Conservation (phyloP, 1,140 invertebrate species). For the Drosophila varians region DNA sequence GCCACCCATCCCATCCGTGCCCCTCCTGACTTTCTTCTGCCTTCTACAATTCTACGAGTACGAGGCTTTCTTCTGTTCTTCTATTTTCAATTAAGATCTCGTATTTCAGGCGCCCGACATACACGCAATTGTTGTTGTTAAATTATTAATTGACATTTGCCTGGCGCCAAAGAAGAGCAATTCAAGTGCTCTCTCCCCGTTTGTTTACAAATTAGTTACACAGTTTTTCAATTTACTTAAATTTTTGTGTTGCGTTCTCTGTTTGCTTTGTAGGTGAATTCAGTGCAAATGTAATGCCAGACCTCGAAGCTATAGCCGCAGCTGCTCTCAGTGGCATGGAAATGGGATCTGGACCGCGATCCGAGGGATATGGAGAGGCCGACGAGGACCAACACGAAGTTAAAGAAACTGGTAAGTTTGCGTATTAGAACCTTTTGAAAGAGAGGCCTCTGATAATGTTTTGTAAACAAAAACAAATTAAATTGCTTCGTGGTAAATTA, state of each 20-base stretch:
- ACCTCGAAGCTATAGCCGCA: conserved; percentile 38
- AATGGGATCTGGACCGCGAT: conserved; percentile 29
- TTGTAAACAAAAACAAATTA: background rate
- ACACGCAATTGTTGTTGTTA: conserved; percentile 58
- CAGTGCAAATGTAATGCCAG: conserved; percentile 32
- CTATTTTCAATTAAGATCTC: conserved; percentile 58
- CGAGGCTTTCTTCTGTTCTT: conserved; percentile 25
- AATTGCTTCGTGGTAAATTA: background rate
- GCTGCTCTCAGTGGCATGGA: conserved; percentile 45
- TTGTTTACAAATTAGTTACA: conserved; percentile 53
- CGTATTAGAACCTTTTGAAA: background rate
- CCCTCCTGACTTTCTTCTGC: background rate
- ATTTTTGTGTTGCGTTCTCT: conserved; percentile 27
- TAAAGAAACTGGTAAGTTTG: conserved; percentile 35
- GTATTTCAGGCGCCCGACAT: conserved; percentile 62
- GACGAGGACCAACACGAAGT: conserved; percentile 18
- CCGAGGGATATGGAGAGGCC: conserved; percentile 8
- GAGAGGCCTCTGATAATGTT: background rate
- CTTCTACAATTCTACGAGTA: background rate
- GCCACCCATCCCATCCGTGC: background rate
- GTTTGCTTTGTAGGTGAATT: conserved; percentile 58
- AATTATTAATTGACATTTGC: conserved; percentile 62
- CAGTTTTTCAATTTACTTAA: conserved; percentile 57
- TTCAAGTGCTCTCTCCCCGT: conserved; percentile 40
- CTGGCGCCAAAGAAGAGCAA: conserved; percentile 49